phyloP scores from a whole-genome alignment of 2,113 vertebrate genomes.

The Otocyon megalotis region DNA sequence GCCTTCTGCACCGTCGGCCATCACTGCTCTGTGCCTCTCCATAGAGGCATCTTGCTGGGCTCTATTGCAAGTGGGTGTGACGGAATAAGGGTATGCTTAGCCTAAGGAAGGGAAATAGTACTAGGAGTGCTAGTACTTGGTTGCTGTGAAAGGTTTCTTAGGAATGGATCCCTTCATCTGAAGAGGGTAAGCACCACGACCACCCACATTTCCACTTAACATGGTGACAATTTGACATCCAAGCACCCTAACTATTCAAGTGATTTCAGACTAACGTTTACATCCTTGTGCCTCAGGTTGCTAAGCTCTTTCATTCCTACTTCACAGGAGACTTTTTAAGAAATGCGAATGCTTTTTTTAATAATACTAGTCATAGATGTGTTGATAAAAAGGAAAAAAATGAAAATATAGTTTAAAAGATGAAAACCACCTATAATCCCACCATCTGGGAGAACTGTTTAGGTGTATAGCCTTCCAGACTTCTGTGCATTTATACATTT shows the following conservation, averaged over 20 bases:
- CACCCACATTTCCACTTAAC: neutral
- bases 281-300: constrained; percentile 54
- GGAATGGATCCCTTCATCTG: neutral
- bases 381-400: constrained; percentile 38
- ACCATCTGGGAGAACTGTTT: constrained; percentile 53
- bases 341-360: constrained; percentile 52
- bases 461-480: constrained; percentile 49
- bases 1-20: neutral
- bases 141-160: neutral
- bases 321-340: constrained; percentile 54
- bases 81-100: neutral
- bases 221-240: constrained; percentile 26
- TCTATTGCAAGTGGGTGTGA: neutral
- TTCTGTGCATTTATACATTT: constrained; percentile 64
- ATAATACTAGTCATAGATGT: constrained; percentile 29
- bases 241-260: neutral
- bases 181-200: neutral
- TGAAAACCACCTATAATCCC: neutral
- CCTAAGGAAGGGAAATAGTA: neutral
- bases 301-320: constrained; percentile 45
- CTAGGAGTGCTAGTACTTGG: neutral
- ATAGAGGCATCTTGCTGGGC: neutral
- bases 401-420: neutral
- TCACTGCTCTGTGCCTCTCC: neutral
- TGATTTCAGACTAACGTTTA: neutral